Conservation (phyloP, 2,888 invertebrate species). For the Heliconius cydno region DNA sequence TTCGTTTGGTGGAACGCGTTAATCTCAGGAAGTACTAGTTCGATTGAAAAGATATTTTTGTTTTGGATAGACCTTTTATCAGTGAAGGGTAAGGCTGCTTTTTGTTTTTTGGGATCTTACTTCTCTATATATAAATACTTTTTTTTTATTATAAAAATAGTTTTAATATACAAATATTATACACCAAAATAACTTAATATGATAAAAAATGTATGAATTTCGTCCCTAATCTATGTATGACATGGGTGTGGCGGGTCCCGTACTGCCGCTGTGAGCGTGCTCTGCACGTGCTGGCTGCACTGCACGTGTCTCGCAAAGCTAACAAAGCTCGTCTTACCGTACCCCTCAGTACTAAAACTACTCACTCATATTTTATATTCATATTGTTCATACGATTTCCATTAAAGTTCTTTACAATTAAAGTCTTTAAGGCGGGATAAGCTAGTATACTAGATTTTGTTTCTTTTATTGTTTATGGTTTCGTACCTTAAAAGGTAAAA, state of each 20-base stretch:
- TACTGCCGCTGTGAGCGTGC: background rate
- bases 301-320: background rate
- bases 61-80: no score
- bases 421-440: background rate
- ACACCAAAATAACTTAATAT: no score
- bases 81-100: no score
- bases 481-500: no score
- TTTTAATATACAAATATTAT: no score
- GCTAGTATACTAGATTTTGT: background rate
- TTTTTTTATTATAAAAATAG: no score
- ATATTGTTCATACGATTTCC: background rate
- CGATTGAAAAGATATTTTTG: no score
- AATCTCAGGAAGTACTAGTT: no score
- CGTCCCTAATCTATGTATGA: background rate
- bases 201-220: background rate
- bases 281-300: background rate
- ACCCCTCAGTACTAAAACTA: background rate
- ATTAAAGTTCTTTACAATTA: background rate
- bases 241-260: background rate
- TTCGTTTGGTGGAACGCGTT: no score
- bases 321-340: background rate
- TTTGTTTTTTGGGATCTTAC: no score
- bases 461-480: no score
- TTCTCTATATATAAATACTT: no score
- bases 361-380: background rate